Evolutionary conservation across 92 coral and sea anemone species (phyloP), one percentile per base, ranked within the genome.

Genomic region (Ricordea florida): DNA sequence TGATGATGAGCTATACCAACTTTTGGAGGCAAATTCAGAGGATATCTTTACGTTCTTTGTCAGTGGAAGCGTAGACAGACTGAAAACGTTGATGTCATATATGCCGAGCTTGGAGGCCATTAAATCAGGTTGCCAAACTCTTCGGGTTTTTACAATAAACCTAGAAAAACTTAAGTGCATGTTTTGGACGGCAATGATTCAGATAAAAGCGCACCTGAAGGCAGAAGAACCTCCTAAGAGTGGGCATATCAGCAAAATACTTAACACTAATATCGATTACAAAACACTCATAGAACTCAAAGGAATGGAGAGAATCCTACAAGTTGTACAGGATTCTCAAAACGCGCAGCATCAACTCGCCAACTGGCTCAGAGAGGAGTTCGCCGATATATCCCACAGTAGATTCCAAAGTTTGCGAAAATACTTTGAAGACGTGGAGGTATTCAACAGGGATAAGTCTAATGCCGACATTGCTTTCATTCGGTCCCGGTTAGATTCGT

Each of bases 181-280:
- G 56, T 78, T 78, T 49, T 78, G 84, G 84, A 66, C 55, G 24
- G 57, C 59, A 10, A 67, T 66, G 18, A 44, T 56, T 3, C 84
- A 66, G 42, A 44, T 67, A 18, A 46, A 27, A 6, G 58, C 33
- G 15, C 67, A 67, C 25, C 32, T 57, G 2, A 28, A 56, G 25
- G 42, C 77, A 6, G n/a, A 25, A 32, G 22, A 5, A 7, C 49
- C 77, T 20, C 68, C 51, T 1, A 44, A 30, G 0, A 27, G 25
- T n/a, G 70, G 84, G 16, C 14, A 41, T 8, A 38, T 55, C 17
- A 32, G 22, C 15, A 67, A 56, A 53, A 24, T 66, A 1, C 84
- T 78, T 6, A 78, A 78, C 26, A 78, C 84, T 5, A 57, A 67
- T 5, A 78, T 66, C 14, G 84, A 78, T 33, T 78, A 78, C 25